phyloP scores from a whole-genome alignment of 1,140 invertebrate species.

The Gonioctena quinquepunctata region DNA sequence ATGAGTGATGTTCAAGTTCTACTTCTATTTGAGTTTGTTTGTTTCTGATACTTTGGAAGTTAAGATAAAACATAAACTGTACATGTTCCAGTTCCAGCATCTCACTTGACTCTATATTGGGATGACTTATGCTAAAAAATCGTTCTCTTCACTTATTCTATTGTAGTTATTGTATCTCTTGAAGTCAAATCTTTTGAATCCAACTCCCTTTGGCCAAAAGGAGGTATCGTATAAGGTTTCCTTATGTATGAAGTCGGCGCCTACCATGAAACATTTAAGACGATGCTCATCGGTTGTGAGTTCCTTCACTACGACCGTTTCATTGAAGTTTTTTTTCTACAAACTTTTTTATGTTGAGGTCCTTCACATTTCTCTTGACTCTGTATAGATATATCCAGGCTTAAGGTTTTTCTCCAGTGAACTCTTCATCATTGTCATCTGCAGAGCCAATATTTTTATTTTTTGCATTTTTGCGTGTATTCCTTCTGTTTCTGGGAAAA shows the following conservation, averaged over 20 bases:
- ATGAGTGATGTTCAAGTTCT: too few species aligned
- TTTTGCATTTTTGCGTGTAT: slow-evolving; percentile 2
- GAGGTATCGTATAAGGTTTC: slow-evolving; percentile 1
- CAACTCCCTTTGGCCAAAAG: background rate
- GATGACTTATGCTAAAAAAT: too few species aligned
- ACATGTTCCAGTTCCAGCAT: too few species aligned
- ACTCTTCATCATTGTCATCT: background rate
- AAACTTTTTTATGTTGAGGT: background rate
- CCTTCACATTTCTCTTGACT: background rate
- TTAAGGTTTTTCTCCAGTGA: background rate
- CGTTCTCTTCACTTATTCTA: too few species aligned
- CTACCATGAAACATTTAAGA: background rate
- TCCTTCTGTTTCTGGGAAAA: background rate
- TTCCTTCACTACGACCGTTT: background rate
- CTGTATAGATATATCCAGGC: slow-evolving; percentile 1
- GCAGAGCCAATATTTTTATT: background rate
- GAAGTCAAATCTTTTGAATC: too few species aligned
- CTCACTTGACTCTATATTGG: too few species aligned
- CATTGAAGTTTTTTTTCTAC: background rate
- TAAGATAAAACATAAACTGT: too few species aligned
- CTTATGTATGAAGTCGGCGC: background rate
- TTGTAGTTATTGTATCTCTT: too few species aligned
- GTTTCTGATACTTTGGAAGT: too few species aligned
- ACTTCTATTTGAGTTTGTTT: too few species aligned
- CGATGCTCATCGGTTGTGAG: background rate